Conservation (phyloP, 2,888 invertebrate species). For the Nudaria mundana region DNA sequence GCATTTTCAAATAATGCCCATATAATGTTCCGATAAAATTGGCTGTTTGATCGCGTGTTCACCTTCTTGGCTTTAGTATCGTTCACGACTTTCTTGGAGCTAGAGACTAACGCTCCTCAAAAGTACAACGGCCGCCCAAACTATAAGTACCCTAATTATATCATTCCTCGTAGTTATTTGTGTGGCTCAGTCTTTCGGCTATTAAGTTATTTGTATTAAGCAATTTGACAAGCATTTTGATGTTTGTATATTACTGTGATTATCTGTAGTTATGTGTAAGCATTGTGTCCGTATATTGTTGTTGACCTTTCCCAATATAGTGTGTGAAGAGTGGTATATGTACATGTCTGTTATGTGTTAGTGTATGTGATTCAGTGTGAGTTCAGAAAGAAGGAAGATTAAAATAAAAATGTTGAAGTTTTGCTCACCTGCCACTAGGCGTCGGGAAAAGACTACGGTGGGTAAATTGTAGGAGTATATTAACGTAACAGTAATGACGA, state of each 20-base stretch:
- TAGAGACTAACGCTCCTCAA: slow-evolving; percentile 29
- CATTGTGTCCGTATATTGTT: slow-evolving; percentile 1
- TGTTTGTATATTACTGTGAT: slow-evolving; percentile 8
- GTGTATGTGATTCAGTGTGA: slow-evolving; percentile 24
- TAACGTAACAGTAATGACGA: no score
- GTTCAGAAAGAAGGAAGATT: slow-evolving; percentile 35
- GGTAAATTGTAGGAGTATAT: slow-evolving; percentile 36
- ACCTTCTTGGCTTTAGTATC: slow-evolving; percentile 61
- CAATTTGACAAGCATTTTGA: slow-evolving; percentile 10
- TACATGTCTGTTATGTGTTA: slow-evolving; percentile 27
- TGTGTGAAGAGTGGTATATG: slow-evolving; percentile 23
- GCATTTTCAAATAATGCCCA: slow-evolving; percentile 79
- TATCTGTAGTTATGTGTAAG: slow-evolving; percentile 4
- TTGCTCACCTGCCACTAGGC: slow-evolving; percentile 80
- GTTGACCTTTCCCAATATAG: slow-evolving; percentile 33
- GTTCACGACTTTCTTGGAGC: slow-evolving; percentile 59
- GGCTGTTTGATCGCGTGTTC: slow-evolving; percentile 60
- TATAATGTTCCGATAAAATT: slow-evolving; percentile 77
- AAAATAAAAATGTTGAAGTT: slow-evolving; percentile 80
- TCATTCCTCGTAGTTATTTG: slow-evolving; percentile 33
- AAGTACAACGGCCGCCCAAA: slow-evolving; percentile 21
- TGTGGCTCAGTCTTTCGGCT: slow-evolving; percentile 12
- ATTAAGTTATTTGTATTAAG: slow-evolving; percentile 14
- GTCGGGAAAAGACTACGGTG: slow-evolving; percentile 76
- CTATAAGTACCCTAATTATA: slow-evolving; percentile 31